phyloP scores from a whole-genome alignment of 2,113 vertebrate genomes.

The Leptobrachium leishanense region DNA sequence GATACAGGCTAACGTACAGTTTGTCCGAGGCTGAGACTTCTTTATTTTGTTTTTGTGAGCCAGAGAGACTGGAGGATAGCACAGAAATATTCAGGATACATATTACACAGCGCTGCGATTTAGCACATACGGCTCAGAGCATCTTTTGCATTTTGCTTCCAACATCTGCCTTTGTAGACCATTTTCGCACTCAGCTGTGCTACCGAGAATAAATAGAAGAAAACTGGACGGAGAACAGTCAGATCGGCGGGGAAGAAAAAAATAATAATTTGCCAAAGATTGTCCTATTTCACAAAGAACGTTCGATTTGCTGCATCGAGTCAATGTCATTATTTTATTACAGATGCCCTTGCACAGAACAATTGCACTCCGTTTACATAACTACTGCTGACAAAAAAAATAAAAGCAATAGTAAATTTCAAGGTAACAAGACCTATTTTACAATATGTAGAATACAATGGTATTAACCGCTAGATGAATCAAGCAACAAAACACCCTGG shows the following conservation, averaged over 20 bases:
- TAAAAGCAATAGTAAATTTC: too few relatives aligned
- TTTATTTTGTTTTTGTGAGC: not conserved
- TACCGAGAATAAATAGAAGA: slow-evolving; percentile 27
- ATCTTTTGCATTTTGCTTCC: slow-evolving; percentile 33
- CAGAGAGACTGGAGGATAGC: not conserved
- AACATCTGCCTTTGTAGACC: slow-evolving; percentile 36
- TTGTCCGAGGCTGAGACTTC: slow-evolving; percentile 5
- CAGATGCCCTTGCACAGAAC: not conserved
- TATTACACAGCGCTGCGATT: slow-evolving; percentile 19
- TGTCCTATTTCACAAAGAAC: slow-evolving; percentile 40
- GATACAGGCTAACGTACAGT: not conserved
- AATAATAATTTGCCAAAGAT: not conserved
- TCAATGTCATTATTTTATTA: slow-evolving; percentile 37
- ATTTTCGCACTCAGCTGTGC: slow-evolving; percentile 19
- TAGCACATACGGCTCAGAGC: slow-evolving; percentile 31
- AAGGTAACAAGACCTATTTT: too few relatives aligned
- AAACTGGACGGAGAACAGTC: slow-evolving; percentile 42
- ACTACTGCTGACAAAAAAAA: not conserved
- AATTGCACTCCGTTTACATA: slow-evolving; percentile 3
- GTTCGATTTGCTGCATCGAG: slow-evolving; percentile 24
- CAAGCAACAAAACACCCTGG: too few relatives aligned
- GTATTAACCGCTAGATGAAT: too few relatives aligned
- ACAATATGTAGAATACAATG: too few relatives aligned
- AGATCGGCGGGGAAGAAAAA: slow-evolving; percentile 22
- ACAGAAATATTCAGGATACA: slow-evolving; percentile 6